phyloP scores from a whole-genome alignment of 2,888 invertebrate genomes.

The Leptodirus hochenwartii region DNA sequence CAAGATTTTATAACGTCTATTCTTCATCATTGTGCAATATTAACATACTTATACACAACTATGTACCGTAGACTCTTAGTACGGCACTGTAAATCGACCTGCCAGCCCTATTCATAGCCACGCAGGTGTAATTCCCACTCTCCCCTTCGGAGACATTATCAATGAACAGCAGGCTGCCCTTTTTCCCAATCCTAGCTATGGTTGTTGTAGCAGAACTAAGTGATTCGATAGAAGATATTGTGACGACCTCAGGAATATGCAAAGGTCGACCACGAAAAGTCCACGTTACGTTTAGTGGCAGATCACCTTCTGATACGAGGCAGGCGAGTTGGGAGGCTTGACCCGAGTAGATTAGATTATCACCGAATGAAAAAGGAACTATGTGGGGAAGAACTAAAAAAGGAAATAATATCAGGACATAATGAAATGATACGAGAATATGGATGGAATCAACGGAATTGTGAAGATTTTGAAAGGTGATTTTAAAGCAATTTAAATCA shows the following conservation, averaged over 20 bases:
- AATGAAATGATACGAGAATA: too few relatives aligned
- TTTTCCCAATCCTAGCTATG: slow-evolving; percentile 27
- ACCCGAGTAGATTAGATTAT: slow-evolving; percentile 56
- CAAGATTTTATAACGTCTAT: too few relatives aligned
- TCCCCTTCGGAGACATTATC: slow-evolving; percentile 23
- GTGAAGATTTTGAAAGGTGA: too few relatives aligned
- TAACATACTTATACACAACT: too few relatives aligned
- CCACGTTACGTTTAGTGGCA: slow-evolving; percentile 36
- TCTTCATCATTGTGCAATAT: too few relatives aligned
- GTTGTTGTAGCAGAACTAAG: slow-evolving; percentile 13
- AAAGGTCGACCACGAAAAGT: slow-evolving; percentile 26
- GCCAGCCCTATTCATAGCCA: slow-evolving; percentile 25
- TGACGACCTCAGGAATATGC: slow-evolving; percentile 14
- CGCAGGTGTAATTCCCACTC: slow-evolving; percentile 28
- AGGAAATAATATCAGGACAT: too few relatives aligned
- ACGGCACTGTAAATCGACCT: slow-evolving; percentile 22
- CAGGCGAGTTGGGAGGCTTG: slow-evolving; percentile 60
- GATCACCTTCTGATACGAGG: slow-evolving; percentile 41
- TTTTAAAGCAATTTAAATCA: too few relatives aligned
- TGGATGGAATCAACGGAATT: too few relatives aligned
- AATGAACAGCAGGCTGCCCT: slow-evolving; percentile 26
- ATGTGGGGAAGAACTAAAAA: slow-evolving; percentile 65
- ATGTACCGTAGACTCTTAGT: slow-evolving; percentile 11
- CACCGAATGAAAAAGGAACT: slow-evolving; percentile 63
- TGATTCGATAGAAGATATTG: slow-evolving; percentile 10